Evolutionary conservation across 2,113 vertebrate species (phyloP).

Genomic region (Cephalopterus ornatus): DNA sequence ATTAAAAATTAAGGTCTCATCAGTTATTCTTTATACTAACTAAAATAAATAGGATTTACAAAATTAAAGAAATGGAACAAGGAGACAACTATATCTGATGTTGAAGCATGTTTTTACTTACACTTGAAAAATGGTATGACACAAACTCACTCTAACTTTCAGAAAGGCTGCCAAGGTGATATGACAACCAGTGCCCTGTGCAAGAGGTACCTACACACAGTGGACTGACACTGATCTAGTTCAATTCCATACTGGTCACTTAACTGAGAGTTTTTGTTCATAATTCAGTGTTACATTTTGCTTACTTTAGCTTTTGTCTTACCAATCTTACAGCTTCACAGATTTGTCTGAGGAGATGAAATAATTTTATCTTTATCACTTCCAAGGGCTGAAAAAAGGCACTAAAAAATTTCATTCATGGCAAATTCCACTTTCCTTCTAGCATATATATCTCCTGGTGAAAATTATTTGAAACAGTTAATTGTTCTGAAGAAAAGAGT

Average conservation of each 20-base stretch:
- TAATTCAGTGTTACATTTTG: not conserved
- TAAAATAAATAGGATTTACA: not conserved
- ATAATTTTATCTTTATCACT: not conserved
- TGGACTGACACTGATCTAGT: not conserved
- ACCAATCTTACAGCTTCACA: not conserved
- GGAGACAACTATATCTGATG: not conserved
- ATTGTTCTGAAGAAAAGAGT: not conserved
- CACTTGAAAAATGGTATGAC: not conserved
- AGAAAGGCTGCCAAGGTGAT: not conserved
- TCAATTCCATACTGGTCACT: not conserved
- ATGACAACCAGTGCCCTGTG: not conserved
- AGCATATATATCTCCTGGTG: not conserved
- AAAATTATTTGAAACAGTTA: not conserved
- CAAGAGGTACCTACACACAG: not conserved
- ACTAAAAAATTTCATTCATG: not conserved
- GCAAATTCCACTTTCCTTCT: not conserved
- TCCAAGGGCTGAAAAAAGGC: not conserved
- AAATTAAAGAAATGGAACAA: not conserved
- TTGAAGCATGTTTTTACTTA: not conserved
- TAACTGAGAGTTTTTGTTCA: not conserved
- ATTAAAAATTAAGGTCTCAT: not conserved
- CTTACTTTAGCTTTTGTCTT: not conserved
- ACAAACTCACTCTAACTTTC: not conserved
- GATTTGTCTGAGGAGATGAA: not conserved
- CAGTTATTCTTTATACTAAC: not conserved